phyloP scores from a whole-genome alignment of 2,797 vertebrate species.

The Gouania willdenowi region DNA sequence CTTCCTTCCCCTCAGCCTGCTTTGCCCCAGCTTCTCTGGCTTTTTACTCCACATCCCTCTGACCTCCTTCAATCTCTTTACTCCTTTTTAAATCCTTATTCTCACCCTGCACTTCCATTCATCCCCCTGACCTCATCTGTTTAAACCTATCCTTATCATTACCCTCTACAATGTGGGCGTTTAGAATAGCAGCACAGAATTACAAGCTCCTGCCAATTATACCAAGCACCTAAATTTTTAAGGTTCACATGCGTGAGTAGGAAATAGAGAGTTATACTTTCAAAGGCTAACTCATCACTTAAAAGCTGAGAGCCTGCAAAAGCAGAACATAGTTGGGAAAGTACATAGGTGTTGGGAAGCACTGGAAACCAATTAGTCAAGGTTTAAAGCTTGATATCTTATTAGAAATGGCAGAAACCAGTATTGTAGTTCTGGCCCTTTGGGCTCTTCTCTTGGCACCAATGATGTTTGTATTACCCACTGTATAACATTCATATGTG shows the following conservation, averaged over 20 bases:
- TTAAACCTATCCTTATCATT: constrained; percentile 64
- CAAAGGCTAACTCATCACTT: constrained; percentile 7
- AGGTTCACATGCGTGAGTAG: constrained; percentile 11
- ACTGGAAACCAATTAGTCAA: no score
- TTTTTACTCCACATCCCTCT: constrained; percentile 37
- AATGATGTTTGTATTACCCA: no score
- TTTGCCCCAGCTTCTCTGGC: constrained; percentile 27
- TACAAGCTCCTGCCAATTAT: constrained; percentile 48
- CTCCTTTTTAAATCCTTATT: constrained; percentile 24
- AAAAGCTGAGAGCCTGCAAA: constrained; percentile 7
- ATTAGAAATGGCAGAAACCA: no score
- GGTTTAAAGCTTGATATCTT: no score
- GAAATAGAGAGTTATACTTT: constrained; percentile 17
- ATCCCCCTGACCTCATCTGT: constrained; percentile 61
- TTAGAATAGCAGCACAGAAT: constrained; percentile 53
- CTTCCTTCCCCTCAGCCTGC: constrained; percentile 16
- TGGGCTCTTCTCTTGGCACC: no score
- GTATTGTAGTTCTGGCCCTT: no score
- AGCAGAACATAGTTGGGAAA: no score
- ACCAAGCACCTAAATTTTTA: constrained; percentile 36
- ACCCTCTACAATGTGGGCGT: constrained; percentile 55
- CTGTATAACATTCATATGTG: no score
- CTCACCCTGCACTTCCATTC: constrained; percentile 40
- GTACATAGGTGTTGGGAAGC: no score
- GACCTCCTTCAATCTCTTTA: constrained; percentile 46